Percentiles rank a stretch among this genome's conserved stretches.
phyloP scores from a whole-genome alignment of 2,113 vertebrate genomes.

The Miniopterus natalensis region DNA sequence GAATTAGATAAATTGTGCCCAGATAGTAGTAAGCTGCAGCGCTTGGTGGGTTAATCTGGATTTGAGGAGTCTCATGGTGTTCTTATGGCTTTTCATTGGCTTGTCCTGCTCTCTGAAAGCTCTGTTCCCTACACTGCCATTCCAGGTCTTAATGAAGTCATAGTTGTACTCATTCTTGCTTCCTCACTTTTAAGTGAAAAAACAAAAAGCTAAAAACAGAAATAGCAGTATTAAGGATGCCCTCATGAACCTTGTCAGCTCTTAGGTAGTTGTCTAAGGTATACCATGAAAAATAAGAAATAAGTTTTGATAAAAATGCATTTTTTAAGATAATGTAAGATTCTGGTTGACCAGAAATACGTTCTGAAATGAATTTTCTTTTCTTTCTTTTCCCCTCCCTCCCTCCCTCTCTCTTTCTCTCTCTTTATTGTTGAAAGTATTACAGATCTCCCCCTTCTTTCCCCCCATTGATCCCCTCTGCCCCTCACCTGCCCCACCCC shows the following conservation, averaged over 20 bases:
- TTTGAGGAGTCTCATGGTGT: not conserved
- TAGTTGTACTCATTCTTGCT: not conserved
- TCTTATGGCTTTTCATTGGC: not conserved
- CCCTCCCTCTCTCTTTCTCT: no score
- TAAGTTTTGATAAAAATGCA: not conserved
- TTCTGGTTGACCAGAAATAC: not conserved
- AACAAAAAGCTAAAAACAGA: not conserved
- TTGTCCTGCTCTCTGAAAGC: not conserved
- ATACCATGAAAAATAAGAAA: not conserved
- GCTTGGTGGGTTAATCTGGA: accelerated
- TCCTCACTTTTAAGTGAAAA: not conserved
- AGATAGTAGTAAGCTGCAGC: no score
- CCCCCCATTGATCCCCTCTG: no score
- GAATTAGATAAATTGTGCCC: not conserved
- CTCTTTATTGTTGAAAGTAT: no score
- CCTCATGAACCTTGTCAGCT: not conserved
- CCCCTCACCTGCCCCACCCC: no score
- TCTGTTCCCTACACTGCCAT: not conserved
- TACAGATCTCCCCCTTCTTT: no score
- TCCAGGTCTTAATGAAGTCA: not conserved
- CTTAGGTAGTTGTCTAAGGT: not conserved
- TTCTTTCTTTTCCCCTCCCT: no score
- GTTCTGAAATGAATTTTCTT: not conserved
- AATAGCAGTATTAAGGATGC: not conserved
- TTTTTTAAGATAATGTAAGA: not conserved